Percentiles rank a stretch among this genome's conserved stretches.
Evolutionary conservation across 2,888 invertebrate genomes (phyloP).

Genomic region (Himalopsyche anomala): DNA sequence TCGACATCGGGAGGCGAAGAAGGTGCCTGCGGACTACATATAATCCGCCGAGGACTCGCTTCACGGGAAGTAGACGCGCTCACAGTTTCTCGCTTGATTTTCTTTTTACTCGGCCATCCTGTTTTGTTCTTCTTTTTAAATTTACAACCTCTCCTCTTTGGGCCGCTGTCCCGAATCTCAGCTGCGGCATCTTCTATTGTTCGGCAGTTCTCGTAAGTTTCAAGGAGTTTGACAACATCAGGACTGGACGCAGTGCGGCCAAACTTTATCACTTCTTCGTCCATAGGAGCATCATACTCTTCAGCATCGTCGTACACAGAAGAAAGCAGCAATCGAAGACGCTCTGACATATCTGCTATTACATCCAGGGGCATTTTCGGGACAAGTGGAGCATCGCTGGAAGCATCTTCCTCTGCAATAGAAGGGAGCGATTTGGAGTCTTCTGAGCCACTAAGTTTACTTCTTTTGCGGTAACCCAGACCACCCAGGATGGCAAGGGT

Average conservation of each 20-base stretch:
- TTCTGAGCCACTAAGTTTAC: conserved; percentile 69
- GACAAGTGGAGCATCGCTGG: conserved; percentile 71
- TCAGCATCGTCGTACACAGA: conserved; percentile 74
- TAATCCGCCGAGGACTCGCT: conserved; percentile 67
- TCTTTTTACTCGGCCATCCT: conserved; percentile 85
- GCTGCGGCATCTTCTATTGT: conserved; percentile 72
- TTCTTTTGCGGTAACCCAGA: conserved; percentile 76
- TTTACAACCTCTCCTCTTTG: conserved; percentile 71
- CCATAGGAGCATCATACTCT: conserved; percentile 74
- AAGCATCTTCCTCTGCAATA: conserved; percentile 70
- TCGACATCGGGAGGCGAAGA: conserved; percentile 53
- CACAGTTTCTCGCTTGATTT: conserved; percentile 69
- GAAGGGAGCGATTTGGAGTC: conserved; percentile 75
- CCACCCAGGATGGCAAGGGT: conserved; percentile 89
- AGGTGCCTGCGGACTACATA: conserved; percentile 66
- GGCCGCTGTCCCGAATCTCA: conserved; percentile 67
- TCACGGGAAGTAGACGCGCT: conserved; percentile 65
- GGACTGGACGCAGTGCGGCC: conserved; percentile 71
- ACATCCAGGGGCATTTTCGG: conserved; percentile 46
- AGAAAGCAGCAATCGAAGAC: conserved; percentile 73
- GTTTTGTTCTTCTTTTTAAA: conserved; percentile 86
- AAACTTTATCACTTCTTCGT: conserved; percentile 69
- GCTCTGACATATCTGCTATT: conserved; percentile 67
- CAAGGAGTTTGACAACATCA: conserved; percentile 73
- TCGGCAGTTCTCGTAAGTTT: conserved; percentile 74